Evolutionary conservation across 1,140 invertebrate genomes (phyloP), one percentile per base, ranked within the genome.

Genomic region (Agraylea sexmaculata): DNA sequence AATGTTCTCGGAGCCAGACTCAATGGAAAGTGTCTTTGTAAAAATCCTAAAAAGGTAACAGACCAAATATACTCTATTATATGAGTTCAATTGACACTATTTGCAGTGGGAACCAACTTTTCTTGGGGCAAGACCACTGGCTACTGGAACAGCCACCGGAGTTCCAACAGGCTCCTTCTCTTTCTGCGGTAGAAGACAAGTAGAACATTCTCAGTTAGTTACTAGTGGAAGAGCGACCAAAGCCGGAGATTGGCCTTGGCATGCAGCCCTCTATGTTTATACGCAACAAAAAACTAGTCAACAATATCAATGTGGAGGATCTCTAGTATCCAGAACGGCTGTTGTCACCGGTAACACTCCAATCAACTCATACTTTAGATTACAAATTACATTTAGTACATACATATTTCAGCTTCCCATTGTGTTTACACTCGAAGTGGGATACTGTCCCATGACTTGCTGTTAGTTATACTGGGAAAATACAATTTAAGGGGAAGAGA

Each of bases 201-300:
- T 60, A 0, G 34, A 44, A 1, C 52, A 58, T 27, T 59, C 53
- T 1, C 54, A 57, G 35, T 42, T 60, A 11, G 57, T 59, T 20
- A 47, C 53, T 2, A 51, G 50, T 11, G 57, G 54, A 18, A 35
- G 37, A 17, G 19, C 35, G 0, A 52, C 57, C 0, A 54, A 52
- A 7, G 72, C 76, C 4, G 81, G 80, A 0, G 82, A 89, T 47
- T 91, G 86, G 86, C 87, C 86, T 1, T 91, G 85, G 85, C 77
- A 88, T 51, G 78, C 73, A 2, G 78, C 82, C 4, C 66, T 91
- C 1, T 80, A 85, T 48, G 80, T 78, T 50, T 73, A 83, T 48
- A 77, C 80, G 19, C 71, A 75, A 3, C 22, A 33, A 16, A 38
- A 35, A n/a, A 12, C 22, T 1, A 16, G 20, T 1, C 25, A 54